These are phyloP conservation scores for Oncorhynchus mykiss DNA, from an alignment of 2,113 vertebrate species.

Conservation along the genomic window DNA sequence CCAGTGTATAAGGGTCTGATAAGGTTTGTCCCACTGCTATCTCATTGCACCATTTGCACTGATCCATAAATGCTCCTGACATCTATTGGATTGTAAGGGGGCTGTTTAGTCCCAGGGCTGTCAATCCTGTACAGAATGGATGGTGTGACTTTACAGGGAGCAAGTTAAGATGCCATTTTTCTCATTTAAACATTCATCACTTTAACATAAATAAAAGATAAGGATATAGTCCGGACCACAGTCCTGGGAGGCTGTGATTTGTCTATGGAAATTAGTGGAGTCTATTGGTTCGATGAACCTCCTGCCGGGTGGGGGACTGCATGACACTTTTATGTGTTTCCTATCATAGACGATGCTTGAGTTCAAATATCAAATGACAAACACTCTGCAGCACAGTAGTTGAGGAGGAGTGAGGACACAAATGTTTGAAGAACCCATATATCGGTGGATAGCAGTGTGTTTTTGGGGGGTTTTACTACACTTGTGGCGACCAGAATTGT, in stretches of 20 bases:
- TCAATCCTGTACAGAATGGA: conserved; percentile 10
- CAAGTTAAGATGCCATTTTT: conserved; percentile 5
- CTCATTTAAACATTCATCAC: conserved; percentile 21
- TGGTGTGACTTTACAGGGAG: background rate
- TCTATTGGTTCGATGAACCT: conserved; percentile 14
- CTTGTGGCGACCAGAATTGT: too few species aligned
- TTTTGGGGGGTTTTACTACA: too few species aligned
- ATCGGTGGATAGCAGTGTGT: too few species aligned
- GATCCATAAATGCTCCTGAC: conserved; percentile 19
- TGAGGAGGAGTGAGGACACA: background rate
- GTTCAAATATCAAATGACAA: conserved; percentile 16
- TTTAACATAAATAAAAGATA: conserved; percentile 22
- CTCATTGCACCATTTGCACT: background rate
- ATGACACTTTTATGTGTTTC: conserved; percentile 17
- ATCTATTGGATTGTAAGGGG: conserved; percentile 17
- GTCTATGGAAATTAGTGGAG: conserved; percentile 21
- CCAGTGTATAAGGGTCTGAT: background rate
- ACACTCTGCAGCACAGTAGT: conserved; percentile 1
- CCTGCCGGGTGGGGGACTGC: conserved; percentile 2
- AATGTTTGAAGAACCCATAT: too few species aligned
- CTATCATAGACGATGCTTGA: conserved; percentile 12
- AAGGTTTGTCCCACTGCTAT: background rate
- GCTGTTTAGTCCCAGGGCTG: conserved; percentile 13
- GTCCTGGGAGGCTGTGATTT: conserved; percentile 19
- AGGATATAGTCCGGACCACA: background rate